Conservation (phyloP, 1,140 invertebrate genomes). For the Zaprionus tsacasi region DNA sequence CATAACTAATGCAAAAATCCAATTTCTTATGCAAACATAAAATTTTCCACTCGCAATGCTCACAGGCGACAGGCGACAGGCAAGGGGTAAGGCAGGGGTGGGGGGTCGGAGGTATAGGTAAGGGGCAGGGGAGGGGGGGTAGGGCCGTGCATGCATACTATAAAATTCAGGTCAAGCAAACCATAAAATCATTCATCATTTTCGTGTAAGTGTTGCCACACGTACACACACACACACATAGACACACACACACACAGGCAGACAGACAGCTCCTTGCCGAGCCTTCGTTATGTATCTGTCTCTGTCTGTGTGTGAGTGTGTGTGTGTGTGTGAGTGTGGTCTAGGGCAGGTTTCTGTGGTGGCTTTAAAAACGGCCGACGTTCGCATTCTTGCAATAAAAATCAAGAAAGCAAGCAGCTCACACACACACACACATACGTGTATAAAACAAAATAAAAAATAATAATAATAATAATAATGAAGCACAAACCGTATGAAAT, state of each 20-base stretch:
- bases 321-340: conserved; percentile 29
- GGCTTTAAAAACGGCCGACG: conserved; percentile 80
- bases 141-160: conserved; percentile 74
- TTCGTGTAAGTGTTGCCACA: conserved; percentile 80
- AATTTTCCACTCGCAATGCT: conserved; percentile 81
- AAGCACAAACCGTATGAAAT: conserved; percentile 51
- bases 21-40: conserved; percentile 84
- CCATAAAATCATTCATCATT: conserved; percentile 84
- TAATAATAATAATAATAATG: conserved; percentile 78
- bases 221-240: conserved; percentile 56
- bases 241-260: conserved; percentile 38
- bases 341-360: conserved; percentile 49
- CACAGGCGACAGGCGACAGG: conserved; percentile 46
- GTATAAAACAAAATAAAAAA: conserved; percentile 79
- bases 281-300: conserved; percentile 38
- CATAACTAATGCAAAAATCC: conserved; percentile 84
- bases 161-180: conserved; percentile 83
- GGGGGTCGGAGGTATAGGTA: conserved; percentile 1
- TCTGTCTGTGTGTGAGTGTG: conserved; percentile 27
- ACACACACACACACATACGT: conserved; percentile 39
- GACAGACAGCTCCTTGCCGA: conserved; percentile 51
- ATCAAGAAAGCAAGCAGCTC: conserved; percentile 65
- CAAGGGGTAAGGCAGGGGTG: conserved; percentile 11
- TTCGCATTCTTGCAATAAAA: conserved; percentile 81
- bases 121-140: neutral